Evolutionary conservation across 1,140 invertebrate species (phyloP).

Genomic region (Thaumetopoea pityocampa): DNA sequence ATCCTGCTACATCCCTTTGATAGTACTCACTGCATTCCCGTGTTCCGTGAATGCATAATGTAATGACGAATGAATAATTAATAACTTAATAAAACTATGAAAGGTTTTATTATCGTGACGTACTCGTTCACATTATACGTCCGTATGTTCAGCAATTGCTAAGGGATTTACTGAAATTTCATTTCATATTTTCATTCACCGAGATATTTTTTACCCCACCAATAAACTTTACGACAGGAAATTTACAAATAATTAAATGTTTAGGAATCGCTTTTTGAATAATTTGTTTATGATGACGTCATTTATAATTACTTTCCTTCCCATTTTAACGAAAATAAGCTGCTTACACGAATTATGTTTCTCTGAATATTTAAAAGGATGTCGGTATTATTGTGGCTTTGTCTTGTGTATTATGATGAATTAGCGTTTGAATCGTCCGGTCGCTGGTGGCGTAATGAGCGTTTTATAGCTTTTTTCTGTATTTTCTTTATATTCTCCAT

Average conservation of each 20-base stretch:
- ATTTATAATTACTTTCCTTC: slow-evolving; percentile 11
- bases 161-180: slow-evolving; percentile 23
- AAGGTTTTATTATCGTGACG: too few species aligned
- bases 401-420: too few species aligned
- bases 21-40: too few species aligned
- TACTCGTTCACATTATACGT: too few species aligned
- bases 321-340: not conserved
- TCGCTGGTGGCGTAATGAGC: too few species aligned
- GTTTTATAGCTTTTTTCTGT: too few species aligned
- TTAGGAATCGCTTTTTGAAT: slow-evolving; percentile 13
- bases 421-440: too few species aligned
- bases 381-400: not conserved
- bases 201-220: slow-evolving; percentile 15
- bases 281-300: slow-evolving; percentile 11
- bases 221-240: slow-evolving; percentile 21
- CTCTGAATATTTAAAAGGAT: not conserved
- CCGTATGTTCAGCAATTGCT: slow-evolving; percentile 1
- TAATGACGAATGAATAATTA: too few species aligned
- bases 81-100: too few species aligned
- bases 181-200: slow-evolving; percentile 9
- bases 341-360: not conserved
- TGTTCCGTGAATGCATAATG: too few species aligned
- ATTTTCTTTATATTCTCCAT: too few species aligned
- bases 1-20: too few species aligned
- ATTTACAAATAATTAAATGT: slow-evolving; percentile 18